Evolutionary conservation across 2,113 vertebrate species (phyloP).

Genomic region (Epinephelus cyanopodus): DNA sequence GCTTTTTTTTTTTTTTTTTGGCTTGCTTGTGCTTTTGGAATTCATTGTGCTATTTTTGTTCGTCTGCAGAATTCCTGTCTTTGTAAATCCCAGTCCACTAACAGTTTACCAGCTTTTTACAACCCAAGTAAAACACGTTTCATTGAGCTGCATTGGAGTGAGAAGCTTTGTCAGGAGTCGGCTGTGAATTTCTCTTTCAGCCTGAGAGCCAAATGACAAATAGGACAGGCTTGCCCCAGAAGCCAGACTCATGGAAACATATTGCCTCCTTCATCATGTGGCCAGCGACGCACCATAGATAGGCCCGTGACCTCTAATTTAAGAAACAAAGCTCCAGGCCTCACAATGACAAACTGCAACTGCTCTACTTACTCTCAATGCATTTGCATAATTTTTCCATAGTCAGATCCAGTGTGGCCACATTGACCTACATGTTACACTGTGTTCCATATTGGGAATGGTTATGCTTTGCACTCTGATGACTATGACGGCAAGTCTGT

Average conservation of each 20-base stretch:
- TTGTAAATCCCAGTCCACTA: not conserved
- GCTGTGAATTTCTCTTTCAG: slow-evolving; percentile 30
- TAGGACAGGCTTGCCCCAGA: slow-evolving; percentile 51
- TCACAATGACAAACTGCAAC: slow-evolving; percentile 28
- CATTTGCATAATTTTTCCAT: slow-evolving; percentile 17
- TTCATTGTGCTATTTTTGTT: no score
- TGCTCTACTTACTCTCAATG: slow-evolving; percentile 26
- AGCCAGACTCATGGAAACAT: slow-evolving; percentile 47
- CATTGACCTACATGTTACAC: slow-evolving; percentile 6
- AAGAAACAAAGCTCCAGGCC: slow-evolving; percentile 51
- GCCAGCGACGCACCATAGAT: slow-evolving; percentile 37
- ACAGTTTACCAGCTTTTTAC: slow-evolving; percentile 10
- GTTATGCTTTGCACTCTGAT: not conserved
- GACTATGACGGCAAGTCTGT: slow-evolving; percentile 1
- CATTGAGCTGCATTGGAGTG: not conserved
- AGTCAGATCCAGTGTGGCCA: not conserved
- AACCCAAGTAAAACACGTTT: not conserved
- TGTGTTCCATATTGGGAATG: not conserved
- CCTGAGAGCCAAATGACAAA: slow-evolving; percentile 54
- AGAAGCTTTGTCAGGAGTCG: slow-evolving; percentile 7
- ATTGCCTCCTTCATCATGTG: slow-evolving; percentile 62
- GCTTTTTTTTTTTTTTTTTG: no score
- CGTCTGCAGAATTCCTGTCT: not conserved
- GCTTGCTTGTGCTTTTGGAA: no score
- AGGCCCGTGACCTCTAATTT: slow-evolving; percentile 55